Percentiles rank a stretch among this genome's conserved stretches.
Evolutionary conservation across 2,888 invertebrate species (phyloP).

Genomic region (Agonopterix alstromeriana): DNA sequence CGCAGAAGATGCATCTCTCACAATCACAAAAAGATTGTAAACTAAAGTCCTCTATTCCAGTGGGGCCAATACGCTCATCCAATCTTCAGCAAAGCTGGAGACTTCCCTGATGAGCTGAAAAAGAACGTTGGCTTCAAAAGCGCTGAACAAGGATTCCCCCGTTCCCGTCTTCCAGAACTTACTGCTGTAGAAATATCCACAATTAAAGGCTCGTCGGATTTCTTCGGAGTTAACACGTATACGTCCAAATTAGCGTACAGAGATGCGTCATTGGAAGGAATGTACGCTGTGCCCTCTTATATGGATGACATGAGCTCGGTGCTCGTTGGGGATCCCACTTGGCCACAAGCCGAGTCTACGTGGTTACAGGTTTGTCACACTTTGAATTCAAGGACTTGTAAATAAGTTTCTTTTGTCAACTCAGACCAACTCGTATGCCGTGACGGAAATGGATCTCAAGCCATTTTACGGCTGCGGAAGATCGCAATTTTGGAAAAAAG

Average conservation of each 20-base stretch:
- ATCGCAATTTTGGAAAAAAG: no score
- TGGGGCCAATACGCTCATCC: constrained; percentile 62
- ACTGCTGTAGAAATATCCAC: constrained; percentile 72
- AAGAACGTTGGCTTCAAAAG: constrained; percentile 73
- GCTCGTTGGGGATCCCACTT: constrained; percentile 35
- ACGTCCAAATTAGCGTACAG: constrained; percentile 62
- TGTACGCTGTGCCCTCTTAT: constrained; percentile 51
- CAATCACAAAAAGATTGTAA: no score
- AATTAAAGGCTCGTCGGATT: constrained; percentile 80
- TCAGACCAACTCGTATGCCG: no score
- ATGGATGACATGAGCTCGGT: constrained; percentile 48
- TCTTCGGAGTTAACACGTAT: constrained; percentile 81
- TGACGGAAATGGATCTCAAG: no score
- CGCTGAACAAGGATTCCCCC: constrained; percentile 68
- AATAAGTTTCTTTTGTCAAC: no score
- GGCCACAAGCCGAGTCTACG: constrained; percentile 39
- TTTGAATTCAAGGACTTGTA: no score
- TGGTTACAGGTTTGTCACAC: constrained; percentile 43
- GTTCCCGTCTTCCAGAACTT: constrained; percentile 76
- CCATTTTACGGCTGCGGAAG: no score
- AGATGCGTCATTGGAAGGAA: constrained; percentile 47
- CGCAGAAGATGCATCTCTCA: no score
- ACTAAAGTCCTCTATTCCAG: constrained; percentile 24
- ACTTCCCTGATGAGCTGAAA: constrained; percentile 78
- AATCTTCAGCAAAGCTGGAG: constrained; percentile 72